phyloP scores from a whole-genome alignment of 1,140 invertebrate species.

The Achatina immaculata region DNA sequence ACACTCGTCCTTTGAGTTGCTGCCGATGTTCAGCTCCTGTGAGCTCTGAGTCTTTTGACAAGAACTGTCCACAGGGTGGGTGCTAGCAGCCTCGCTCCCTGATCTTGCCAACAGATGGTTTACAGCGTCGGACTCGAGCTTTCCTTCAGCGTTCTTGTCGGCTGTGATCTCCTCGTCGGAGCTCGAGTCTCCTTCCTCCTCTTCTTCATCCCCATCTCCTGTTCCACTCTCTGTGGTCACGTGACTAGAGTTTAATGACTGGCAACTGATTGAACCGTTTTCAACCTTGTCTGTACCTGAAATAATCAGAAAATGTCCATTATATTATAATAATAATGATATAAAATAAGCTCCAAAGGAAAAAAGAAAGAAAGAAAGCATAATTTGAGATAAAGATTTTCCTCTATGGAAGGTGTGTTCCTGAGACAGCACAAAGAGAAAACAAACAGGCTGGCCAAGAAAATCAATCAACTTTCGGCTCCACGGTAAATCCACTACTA shows the following conservation, averaged over 20 bases:
- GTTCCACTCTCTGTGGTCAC: conserved; percentile 27
- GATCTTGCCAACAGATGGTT: not conserved
- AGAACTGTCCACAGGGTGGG: not conserved
- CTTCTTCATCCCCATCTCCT: not conserved
- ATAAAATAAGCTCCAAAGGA: not conserved
- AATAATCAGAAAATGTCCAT: not conserved
- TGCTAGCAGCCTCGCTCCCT: too few relatives aligned
- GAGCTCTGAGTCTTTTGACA: not conserved
- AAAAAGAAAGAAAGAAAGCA: not conserved
- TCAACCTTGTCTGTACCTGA: conserved; percentile 20
- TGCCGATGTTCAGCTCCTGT: not conserved
- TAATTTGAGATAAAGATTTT: too few relatives aligned
- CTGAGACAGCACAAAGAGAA: too few relatives aligned
- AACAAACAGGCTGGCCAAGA: too few relatives aligned
- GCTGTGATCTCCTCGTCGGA: conserved; percentile 17
- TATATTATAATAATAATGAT: not conserved
- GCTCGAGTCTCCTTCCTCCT: conserved; percentile 18
- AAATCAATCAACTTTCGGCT: too few relatives aligned
- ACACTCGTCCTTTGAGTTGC: not conserved
- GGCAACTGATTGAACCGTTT: not conserved
- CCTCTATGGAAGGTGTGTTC: too few relatives aligned
- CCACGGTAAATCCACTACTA: too few relatives aligned
- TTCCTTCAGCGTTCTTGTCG: not conserved
- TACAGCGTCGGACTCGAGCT: too few relatives aligned
- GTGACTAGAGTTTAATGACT: conserved; percentile 13